Evolutionary conservation across 2,797 vertebrate genomes (phyloP).

Genomic region (Sebastes trivittatus): DNA sequence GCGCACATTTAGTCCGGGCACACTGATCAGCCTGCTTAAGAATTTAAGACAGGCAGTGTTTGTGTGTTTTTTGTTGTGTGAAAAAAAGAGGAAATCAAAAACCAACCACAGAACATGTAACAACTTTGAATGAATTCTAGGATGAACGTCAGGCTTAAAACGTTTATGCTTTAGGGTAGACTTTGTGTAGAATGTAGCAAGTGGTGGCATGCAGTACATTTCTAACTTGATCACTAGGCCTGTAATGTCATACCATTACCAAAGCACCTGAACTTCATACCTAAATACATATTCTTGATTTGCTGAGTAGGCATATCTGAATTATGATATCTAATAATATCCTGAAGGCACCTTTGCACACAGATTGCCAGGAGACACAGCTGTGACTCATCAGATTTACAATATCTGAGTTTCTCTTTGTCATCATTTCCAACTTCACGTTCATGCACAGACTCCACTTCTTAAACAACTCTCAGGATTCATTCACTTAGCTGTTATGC

Average conservation of each 20-base stretch:
- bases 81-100: not conserved
- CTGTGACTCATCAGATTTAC: constrained; percentile 33
- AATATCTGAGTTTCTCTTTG: constrained; percentile 2
- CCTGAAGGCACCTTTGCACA: constrained; percentile 7
- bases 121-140: not conserved
- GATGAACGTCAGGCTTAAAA: not conserved
- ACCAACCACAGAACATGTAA: not conserved
- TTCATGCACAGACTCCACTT: not conserved
- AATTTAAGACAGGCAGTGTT: constrained; percentile 16
- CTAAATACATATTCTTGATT: not conserved
- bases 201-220: not conserved
- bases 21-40: constrained; percentile 10
- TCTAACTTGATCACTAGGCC: not conserved
- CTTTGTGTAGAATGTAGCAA: not conserved
- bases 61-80: not conserved
- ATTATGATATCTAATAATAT: constrained; percentile 1
- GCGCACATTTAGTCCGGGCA: constrained; percentile 9
- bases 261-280: not conserved
- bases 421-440: not conserved
- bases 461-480: not conserved
- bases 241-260: not conserved
- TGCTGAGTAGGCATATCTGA: constrained; percentile 9
- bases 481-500: not conserved
- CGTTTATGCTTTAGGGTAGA: not conserved
- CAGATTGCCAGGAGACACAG: constrained; percentile 15